Evolutionary conservation across 1,140 invertebrate genomes (phyloP).

Genomic region (Lordiphosa mommai): DNA sequence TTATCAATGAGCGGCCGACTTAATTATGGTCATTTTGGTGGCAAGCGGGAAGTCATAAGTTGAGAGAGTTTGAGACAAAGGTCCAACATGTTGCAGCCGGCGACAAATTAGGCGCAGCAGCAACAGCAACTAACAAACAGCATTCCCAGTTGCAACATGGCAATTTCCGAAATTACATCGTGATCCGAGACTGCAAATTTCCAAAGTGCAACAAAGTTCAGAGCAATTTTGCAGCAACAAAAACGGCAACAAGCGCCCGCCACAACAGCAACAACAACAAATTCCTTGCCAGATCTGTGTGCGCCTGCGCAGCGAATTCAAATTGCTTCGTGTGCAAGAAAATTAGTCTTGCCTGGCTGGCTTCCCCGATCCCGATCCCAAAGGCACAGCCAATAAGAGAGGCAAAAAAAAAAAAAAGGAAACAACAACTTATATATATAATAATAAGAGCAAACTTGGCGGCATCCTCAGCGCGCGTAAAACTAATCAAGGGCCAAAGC

Average conservation of each 20-base stretch:
- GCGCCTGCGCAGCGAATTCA: constrained; percentile 62
- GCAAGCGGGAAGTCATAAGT: constrained; percentile 62
- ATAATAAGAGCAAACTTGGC: constrained; percentile 69
- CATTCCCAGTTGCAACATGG: constrained; percentile 60
- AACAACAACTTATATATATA: constrained; percentile 57
- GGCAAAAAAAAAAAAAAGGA: constrained; percentile 2
- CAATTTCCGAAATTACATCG: constrained; percentile 79
- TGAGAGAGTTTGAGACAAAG: not conserved
- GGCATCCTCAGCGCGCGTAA: constrained; percentile 58
- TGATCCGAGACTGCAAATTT: constrained; percentile 78
- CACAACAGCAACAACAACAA: constrained; percentile 40
- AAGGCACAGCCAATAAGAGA: constrained; percentile 19
- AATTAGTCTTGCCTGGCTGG: constrained; percentile 71
- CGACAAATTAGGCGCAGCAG: constrained; percentile 61
- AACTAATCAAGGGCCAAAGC: constrained; percentile 77
- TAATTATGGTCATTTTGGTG: constrained; percentile 55
- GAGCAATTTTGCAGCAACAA: constrained; percentile 69
- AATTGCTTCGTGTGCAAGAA: constrained; percentile 79
- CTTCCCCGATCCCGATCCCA: constrained; percentile 33
- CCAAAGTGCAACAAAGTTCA: constrained; percentile 76
- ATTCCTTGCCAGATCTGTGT: constrained; percentile 60
- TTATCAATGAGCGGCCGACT: constrained; percentile 65
- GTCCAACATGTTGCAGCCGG: constrained; percentile 23
- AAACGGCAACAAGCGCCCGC: constrained; percentile 61
- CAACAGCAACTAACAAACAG: constrained; percentile 13